A percentile compares a stretch with the other conserved stretches of the same genome.
Conservation (phyloP, 2,888 invertebrate genomes). For the Sphaeridia pumilis region DNA sequence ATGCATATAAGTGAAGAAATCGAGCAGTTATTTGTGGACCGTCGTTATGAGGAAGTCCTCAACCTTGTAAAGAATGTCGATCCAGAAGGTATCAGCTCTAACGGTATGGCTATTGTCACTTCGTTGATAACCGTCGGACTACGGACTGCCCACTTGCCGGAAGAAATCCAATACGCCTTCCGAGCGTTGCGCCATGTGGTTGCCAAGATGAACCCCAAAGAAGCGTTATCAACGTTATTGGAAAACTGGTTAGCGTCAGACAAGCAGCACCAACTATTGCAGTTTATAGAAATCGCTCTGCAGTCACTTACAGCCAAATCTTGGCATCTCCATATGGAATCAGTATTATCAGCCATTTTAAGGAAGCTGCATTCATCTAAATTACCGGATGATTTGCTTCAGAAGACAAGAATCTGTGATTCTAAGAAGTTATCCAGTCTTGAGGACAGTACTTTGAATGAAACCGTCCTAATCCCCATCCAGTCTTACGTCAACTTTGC, state of each 20-base stretch:
- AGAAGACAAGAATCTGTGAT: neutral
- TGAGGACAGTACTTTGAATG: neutral
- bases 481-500: conserved; percentile 3
- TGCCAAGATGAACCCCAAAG: conserved; percentile 19
- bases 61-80: conserved; percentile 14
- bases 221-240: conserved; percentile 15
- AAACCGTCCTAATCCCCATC: neutral
- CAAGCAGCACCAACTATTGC: neutral
- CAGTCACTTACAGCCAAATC: neutral
- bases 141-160: conserved; percentile 15
- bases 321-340: too few species aligned
- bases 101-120: conserved; percentile 30
- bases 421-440: neutral
- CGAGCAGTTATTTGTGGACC: conserved; percentile 15
- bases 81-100: conserved; percentile 9
- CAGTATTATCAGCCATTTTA: too few species aligned
- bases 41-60: conserved; percentile 14
- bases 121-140: conserved; percentile 25
- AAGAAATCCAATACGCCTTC: conserved; percentile 14
- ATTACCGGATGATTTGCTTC: too few species aligned
- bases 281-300: neutral
- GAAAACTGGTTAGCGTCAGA: conserved; percentile 43
- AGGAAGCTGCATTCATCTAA: too few species aligned
- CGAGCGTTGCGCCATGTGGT: conserved; percentile 20
- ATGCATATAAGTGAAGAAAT: conserved; percentile 17